These are phyloP conservation scores for Lasioglossum calceatum DNA, from an alignment of 2,888 invertebrate species.

Conservation along the genomic window DNA sequence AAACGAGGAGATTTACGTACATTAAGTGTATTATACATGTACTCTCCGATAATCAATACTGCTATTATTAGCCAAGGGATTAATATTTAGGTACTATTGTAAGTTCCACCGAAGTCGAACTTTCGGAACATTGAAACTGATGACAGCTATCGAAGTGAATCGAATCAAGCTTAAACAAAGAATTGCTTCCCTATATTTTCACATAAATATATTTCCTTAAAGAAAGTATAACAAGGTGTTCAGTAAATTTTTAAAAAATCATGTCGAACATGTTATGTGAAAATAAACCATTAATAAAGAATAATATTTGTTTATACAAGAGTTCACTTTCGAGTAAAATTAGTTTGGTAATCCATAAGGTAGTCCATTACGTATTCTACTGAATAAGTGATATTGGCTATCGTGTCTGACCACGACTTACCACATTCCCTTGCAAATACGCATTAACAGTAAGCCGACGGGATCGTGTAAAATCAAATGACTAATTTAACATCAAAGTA, in stretches of 20 bases:
- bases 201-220: background rate
- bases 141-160: background rate
- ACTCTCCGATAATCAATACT: conserved; percentile 10
- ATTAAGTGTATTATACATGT: conserved; percentile 21
- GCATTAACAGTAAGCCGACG: background rate
- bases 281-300: background rate
- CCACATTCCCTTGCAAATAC: background rate
- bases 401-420: background rate
- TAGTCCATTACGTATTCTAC: background rate
- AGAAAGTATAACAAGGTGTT: background rate
- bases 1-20: background rate
- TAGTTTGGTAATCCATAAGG: background rate
- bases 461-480: background rate
- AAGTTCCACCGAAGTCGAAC: background rate
- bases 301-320: background rate
- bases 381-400: background rate
- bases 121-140: background rate
- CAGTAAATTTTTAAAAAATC: background rate
- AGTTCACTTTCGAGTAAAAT: background rate
- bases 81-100: background rate
- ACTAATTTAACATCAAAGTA: background rate
- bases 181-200: background rate
- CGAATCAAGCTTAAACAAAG: background rate
- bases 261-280: background rate
- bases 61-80: background rate